These are phyloP conservation scores for Drosophila affinis DNA, from an alignment of 2,888 invertebrate genomes.

Conservation along the genomic window DNA sequence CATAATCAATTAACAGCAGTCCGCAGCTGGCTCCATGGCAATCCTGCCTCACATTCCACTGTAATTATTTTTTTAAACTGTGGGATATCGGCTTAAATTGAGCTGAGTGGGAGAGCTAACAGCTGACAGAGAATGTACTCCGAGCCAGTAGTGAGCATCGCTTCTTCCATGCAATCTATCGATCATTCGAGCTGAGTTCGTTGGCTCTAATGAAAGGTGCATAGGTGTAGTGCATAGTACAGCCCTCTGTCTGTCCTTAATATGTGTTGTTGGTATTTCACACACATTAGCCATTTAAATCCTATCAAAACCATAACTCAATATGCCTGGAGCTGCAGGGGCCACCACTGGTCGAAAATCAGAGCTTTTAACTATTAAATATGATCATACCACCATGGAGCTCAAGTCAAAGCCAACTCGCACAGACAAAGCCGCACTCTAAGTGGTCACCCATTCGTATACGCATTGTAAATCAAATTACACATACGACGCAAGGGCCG, in stretches of 20 bases:
- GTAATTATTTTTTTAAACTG: background rate
- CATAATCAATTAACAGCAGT: background rate
- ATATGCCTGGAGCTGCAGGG: conserved; percentile 6
- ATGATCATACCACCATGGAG: conserved; percentile 33
- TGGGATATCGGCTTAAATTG: too few relatives aligned
- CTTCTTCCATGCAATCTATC: too few relatives aligned
- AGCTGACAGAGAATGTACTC: background rate
- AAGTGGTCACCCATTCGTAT: conserved; percentile 46
- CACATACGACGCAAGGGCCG: conserved; percentile 58
- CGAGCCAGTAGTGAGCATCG: too few relatives aligned
- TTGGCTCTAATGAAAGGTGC: too few relatives aligned
- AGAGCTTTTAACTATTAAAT: conserved; percentile 40
- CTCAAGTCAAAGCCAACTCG: conserved; percentile 15
- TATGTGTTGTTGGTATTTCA: too few relatives aligned
- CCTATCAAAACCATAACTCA: conserved; percentile 12
- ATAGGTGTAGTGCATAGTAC: too few relatives aligned
- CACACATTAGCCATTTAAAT: too few relatives aligned
- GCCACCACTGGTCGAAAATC: conserved; percentile 20
- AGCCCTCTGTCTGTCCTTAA: too few relatives aligned
- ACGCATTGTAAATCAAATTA: conserved; percentile 69
- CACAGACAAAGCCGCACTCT: conserved; percentile 23
- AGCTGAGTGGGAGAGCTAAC: background rate
- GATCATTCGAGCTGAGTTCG: too few relatives aligned
- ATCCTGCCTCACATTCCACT: background rate
- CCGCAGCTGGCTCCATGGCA: background rate